A percentile compares a stretch with the other conserved stretches of the same genome.
Evolutionary conservation across 2,888 invertebrate species (phyloP).

Genomic region (Monoplex corrugatus): DNA sequence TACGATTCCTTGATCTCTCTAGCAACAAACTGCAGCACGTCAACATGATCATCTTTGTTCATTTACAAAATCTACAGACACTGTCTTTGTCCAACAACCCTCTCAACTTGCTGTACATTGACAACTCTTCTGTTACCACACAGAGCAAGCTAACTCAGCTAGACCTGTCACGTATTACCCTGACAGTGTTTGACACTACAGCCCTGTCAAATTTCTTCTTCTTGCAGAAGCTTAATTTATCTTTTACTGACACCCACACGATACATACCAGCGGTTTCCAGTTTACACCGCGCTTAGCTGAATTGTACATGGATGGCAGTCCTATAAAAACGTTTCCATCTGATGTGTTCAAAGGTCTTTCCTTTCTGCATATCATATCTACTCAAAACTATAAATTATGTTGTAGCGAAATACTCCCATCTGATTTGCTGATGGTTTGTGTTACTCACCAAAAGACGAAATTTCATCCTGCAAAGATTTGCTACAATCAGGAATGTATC

Average conservation of each 20-base stretch:
- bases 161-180: not conserved
- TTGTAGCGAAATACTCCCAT: not conserved
- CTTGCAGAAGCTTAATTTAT: not conserved
- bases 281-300: not conserved
- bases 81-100: not conserved
- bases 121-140: not conserved
- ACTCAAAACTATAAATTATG: not conserved
- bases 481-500: not conserved
- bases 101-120: not conserved
- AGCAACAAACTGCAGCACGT: not conserved
- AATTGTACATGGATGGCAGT: not conserved
- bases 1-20: not conserved
- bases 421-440: not conserved
- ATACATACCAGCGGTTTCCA: not conserved
- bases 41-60: not conserved
- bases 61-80: not conserved
- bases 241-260: not conserved
- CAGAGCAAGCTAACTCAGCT: not conserved
- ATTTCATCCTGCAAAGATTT: constrained; percentile 28
- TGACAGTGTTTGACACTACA: not conserved
- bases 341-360: not conserved
- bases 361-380: not conserved
- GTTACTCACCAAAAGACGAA: constrained; percentile 2
- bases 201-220: not conserved
- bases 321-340: not conserved